Percentiles rank a stretch among this genome's conserved stretches.
Evolutionary conservation across 2,888 invertebrate genomes (phyloP).

Genomic region (Aleiodes alternator): DNA sequence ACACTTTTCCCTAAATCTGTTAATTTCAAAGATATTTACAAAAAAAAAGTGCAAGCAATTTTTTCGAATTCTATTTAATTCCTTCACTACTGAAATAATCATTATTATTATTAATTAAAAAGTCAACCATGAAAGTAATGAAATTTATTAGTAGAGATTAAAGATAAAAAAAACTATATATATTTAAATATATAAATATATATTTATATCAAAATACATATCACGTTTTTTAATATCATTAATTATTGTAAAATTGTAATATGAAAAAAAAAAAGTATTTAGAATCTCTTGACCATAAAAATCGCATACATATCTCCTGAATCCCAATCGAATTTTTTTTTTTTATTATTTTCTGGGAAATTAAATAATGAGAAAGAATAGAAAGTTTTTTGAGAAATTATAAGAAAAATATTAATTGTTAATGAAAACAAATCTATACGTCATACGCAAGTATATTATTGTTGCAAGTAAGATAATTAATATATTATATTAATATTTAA

Average conservation of each 20-base stretch:
- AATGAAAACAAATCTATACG: constrained; percentile 45
- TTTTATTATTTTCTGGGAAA: constrained; percentile 36
- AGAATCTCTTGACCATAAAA: constrained; percentile 65
- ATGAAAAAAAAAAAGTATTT: constrained; percentile 50
- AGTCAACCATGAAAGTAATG: constrained; percentile 19
- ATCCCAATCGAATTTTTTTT: constrained; percentile 36
- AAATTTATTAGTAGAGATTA: constrained; percentile 22
- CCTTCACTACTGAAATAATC: too few species aligned
- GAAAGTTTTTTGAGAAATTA: constrained; percentile 42
- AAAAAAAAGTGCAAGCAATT: too few species aligned
- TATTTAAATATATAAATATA: constrained; percentile 46
- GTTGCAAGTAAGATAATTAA: constrained; percentile 44
- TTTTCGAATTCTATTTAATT: too few species aligned
- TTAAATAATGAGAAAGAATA: constrained; percentile 55
- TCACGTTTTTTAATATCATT: constrained; percentile 61
- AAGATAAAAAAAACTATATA: constrained; percentile 53
- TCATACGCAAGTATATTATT: constrained; percentile 58
- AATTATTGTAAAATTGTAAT: constrained; percentile 60
- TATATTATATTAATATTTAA: constrained; percentile 60
- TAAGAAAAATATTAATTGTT: constrained; percentile 47
- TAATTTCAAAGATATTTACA: too few species aligned
- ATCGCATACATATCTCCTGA: constrained; percentile 68
- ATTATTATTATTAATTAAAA: background rate
- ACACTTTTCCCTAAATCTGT: too few species aligned
- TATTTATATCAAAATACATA: constrained; percentile 5